These are phyloP conservation scores for Hirtodrosophila confusa DNA, from an alignment of 2,888 invertebrate species.

Conservation along the genomic window DNA sequence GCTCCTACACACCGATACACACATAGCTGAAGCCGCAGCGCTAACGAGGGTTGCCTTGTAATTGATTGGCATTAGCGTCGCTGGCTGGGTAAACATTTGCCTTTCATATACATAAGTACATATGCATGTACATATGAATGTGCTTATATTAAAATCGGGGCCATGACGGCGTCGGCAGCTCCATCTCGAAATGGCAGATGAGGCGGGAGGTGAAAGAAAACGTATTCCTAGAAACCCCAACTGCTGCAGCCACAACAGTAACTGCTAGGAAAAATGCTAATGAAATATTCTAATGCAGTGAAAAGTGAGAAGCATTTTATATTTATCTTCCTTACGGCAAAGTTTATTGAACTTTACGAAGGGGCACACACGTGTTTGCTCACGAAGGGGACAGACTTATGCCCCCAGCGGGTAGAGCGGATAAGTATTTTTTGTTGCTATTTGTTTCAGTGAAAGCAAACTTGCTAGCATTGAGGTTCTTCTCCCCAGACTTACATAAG, in stretches of 20 bases:
- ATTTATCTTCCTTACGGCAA: constrained; percentile 16
- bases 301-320: constrained; percentile 17
- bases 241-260: no score
- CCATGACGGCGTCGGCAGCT: constrained; percentile 30
- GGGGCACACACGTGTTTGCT: constrained; percentile 7
- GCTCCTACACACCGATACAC: not conserved
- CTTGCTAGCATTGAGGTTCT: no score
- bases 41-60: constrained; percentile 21
- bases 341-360: constrained; percentile 50
- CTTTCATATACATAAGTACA: constrained; percentile 1
- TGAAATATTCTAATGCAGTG: constrained; percentile 18
- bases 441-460: no score
- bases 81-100: constrained; percentile 48
- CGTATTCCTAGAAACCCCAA: no score
- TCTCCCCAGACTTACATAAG: no score
- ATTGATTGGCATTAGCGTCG: constrained; percentile 57
- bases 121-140: not conserved
- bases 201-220: no score
- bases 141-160: not conserved
- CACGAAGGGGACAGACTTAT: no score
- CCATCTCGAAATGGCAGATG: constrained; percentile 19
- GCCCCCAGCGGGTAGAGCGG: no score
- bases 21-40: no score
- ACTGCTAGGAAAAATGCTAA: constrained; percentile 37
- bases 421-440: no score